Evolutionary conservation across 2,113 vertebrate species (phyloP), one percentile per base, ranked within the genome.

Genomic region (Tichodroma muraria): DNA sequence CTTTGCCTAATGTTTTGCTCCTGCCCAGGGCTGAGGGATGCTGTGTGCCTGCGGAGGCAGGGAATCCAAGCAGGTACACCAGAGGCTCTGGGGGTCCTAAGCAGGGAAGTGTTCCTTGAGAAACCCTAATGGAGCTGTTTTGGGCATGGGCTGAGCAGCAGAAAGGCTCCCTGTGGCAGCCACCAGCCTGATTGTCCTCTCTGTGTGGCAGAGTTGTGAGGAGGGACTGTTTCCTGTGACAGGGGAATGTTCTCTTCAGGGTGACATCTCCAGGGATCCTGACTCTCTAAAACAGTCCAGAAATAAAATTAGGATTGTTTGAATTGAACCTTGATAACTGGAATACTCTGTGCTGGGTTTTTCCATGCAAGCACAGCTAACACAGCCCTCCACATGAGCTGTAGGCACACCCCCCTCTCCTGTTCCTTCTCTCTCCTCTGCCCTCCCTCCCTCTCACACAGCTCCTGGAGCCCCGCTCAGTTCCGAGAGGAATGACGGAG

Each of bases 21-120:
- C 24, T 53, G 38, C 18, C 15, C 15, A 13, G 25, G 49, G 30
- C 19, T 78, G 80, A 56, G 45, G 59, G 40, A 33, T 50, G 44
- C 30, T 52, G 9, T 2, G 3, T 56, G 22, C 35, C 66, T 65
- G 50, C 0, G 0, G 21, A 50, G 47, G 27, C 38, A 30, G 13
- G 22, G 70, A 54, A 64, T 50, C 54, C 49, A 19, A 40, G 27
- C 6, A 59, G 44, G 21, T 24, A 10, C 40, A 30, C 1, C 2
- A 30, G 25, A 31, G 35, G 23, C 6, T 80, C 52, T 53, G 52
- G 19, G 5, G 8, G 3, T 64, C 38, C 45, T 4, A 5, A 24
- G 28, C 20, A 59, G 35, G 35, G 22, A 44, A 40, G 1, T 1
- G 2, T 25, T 90, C 25, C 42, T 21, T 37, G 12, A 83, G 45